Evolutionary conservation across 1,140 invertebrate genomes (phyloP).

Genomic region (Caerostris extrusa): DNA sequence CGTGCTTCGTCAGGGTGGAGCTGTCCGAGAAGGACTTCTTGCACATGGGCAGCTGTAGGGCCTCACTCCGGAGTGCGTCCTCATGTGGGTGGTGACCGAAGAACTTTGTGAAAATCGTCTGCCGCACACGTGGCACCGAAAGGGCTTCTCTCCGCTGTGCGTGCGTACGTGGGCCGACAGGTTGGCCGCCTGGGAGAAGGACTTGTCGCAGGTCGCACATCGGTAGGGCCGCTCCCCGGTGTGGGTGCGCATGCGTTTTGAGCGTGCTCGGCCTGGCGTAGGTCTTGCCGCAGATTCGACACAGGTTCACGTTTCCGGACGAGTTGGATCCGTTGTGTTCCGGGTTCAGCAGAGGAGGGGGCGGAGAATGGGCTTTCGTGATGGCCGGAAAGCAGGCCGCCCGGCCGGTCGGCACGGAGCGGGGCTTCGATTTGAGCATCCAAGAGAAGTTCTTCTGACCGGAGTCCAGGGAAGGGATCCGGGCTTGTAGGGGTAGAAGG

Average conservation of each 20-base stretch:
- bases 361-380: background rate
- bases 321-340: background rate
- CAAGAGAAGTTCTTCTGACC: too few species aligned
- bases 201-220: slow-evolving; percentile 85
- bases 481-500: too few species aligned
- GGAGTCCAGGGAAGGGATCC: too few species aligned
- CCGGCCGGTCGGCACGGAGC: slow-evolving; percentile 68
- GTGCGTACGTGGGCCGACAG: slow-evolving; percentile 86
- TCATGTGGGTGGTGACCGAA: slow-evolving; percentile 87
- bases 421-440: slow-evolving; percentile 43
- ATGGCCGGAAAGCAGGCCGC: slow-evolving; percentile 48
- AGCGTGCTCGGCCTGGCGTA: slow-evolving; percentile 97
- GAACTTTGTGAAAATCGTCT: slow-evolving; percentile 88
- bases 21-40: slow-evolving; percentile 86
- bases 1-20: slow-evolving; percentile 94
- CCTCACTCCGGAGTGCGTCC: slow-evolving; percentile 86
- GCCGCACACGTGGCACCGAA: slow-evolving; percentile 97
- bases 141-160: slow-evolving; percentile 88
- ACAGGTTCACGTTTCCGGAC: slow-evolving; percentile 83
- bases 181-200: slow-evolving; percentile 87
- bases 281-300: slow-evolving; percentile 97
- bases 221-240: slow-evolving; percentile 96
- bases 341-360: background rate
- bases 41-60: slow-evolving; percentile 85
- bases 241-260: slow-evolving; percentile 97